Conservation (phyloP, 2,113 vertebrate species). For the Hepsetus odoe region DNA sequence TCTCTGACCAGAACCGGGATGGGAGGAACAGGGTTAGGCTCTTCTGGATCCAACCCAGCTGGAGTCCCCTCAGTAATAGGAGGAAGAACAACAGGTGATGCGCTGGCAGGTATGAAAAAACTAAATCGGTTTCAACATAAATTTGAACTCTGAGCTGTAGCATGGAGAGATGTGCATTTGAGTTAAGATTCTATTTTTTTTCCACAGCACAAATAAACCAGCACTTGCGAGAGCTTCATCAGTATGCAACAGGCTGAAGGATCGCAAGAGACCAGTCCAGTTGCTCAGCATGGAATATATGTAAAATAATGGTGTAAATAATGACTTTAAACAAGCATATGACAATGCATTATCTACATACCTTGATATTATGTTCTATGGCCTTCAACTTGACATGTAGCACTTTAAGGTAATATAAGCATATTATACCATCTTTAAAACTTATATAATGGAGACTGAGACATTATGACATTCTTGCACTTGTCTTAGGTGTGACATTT, state of each 20-base stretch:
- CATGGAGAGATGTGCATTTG: not conserved
- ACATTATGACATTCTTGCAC: not conserved
- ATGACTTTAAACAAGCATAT: conserved; percentile 18
- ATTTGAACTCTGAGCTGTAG: not conserved
- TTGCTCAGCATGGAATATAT: conserved; percentile 6
- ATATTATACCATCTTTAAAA: no score
- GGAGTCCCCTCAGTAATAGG: conserved; percentile 41
- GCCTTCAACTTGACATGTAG: not conserved
- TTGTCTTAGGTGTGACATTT: not conserved
- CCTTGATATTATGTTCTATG: not conserved
- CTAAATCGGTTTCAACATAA: not conserved
- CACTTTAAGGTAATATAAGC: not conserved
- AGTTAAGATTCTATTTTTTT: not conserved
- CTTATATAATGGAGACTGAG: no score
- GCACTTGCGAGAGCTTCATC: conserved; percentile 66
- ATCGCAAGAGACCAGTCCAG: not conserved
- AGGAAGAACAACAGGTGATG: conserved; percentile 40
- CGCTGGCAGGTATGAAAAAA: conserved; percentile 51
- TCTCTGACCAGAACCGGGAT: not conserved
- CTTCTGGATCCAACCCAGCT: conserved; percentile 15
- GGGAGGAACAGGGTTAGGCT: not conserved
- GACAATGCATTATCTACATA: conserved; percentile 11
- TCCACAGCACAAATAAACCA: conserved; percentile 56
- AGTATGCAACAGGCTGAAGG: conserved; percentile 62
- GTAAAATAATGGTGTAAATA: conserved; percentile 2